Conservation (phyloP, 2,888 invertebrate genomes). For the Biston stratarius region DNA sequence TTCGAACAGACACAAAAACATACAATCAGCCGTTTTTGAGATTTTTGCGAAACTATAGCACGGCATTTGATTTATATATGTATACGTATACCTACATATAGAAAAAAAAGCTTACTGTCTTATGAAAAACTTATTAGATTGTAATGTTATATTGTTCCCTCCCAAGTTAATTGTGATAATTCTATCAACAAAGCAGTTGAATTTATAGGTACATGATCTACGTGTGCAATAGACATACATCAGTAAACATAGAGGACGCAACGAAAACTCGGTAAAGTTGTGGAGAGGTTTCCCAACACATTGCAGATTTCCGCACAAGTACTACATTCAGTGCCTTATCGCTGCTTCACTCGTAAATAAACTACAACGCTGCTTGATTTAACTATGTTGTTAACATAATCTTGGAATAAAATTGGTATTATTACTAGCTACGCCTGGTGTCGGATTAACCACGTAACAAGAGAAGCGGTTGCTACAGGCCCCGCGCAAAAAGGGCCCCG, state of each 20-base stretch:
- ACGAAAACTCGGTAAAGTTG: constrained; percentile 24
- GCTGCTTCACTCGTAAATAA: constrained; percentile 6
- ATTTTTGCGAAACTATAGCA: no score
- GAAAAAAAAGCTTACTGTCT: no score
- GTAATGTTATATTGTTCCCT: not conserved
- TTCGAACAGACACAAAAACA: no score
- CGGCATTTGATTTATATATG: no score
- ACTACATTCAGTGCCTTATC: constrained; percentile 2
- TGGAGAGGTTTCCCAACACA: constrained; percentile 35
- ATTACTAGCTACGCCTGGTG: not conserved
- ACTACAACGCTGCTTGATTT: constrained; percentile 18
- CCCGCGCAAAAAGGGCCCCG: no score
- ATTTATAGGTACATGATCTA: not conserved
- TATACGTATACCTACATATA: no score
- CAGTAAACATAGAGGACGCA: constrained; percentile 14
- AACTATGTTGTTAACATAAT: not conserved
- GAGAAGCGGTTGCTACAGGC: no score
- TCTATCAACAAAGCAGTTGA: not conserved
- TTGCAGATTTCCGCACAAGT: constrained; percentile 18
- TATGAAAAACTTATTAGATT: no score
- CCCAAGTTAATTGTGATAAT: constrained; percentile 4
- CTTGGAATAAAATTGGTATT: not conserved
- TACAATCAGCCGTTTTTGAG: no score
- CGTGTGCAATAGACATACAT: constrained; percentile 3
- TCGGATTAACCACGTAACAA: no score